Evolutionary conservation across 2,797 vertebrate genomes (phyloP), one percentile per base, ranked within the genome.

Genomic region (Antrozous pallidus): DNA sequence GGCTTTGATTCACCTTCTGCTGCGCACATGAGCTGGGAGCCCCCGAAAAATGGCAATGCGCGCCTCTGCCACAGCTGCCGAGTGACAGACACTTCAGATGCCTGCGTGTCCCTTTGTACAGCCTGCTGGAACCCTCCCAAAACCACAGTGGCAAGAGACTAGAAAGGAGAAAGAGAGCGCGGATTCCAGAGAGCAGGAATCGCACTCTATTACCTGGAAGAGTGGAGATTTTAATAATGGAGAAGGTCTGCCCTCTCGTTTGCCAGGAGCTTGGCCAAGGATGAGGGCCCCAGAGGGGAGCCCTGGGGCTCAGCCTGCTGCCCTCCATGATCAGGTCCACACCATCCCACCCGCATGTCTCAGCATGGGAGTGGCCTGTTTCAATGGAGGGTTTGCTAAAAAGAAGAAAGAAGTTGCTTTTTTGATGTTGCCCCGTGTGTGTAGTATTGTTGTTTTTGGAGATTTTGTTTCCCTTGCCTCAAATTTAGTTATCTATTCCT

Each of bases 1-100:
- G 97, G 98, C 98, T 99, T 99, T 98, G 98, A 99, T 99, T 98
- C 98, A 98, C 98, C 98, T 98, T 99, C 99, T 99, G 99, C 98
- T 96, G 97, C 97, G 98, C 99, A 99, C 99, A 98, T 98, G 99
- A 99, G 99, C 98, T 95, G 95, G 98, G 98, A 97, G 97, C 98
- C 97, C 98, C 98, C 97, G 98, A 98, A 98, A 98, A 98, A 99
- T 98, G 98, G 98, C 98, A 97, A 97, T 98, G 98, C 97, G 98
- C 97, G 97, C 97, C 98, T 98, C 98, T 97, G 98, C 98, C 98
- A 98, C 99, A 99, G 99, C 99, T 99, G 98, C 98, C 98, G 98
- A 98, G 98, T 98, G 58, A 31, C 58, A 61, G 98, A 99, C 99
- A 98, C 99, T 99, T 99, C 99, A 99, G 98, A 99, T 98, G 98